Percentiles rank a stretch among this genome's conserved stretches.
Evolutionary conservation across 2,113 vertebrate species (phyloP).

Genomic region (Anthoscopus minutus): DNA sequence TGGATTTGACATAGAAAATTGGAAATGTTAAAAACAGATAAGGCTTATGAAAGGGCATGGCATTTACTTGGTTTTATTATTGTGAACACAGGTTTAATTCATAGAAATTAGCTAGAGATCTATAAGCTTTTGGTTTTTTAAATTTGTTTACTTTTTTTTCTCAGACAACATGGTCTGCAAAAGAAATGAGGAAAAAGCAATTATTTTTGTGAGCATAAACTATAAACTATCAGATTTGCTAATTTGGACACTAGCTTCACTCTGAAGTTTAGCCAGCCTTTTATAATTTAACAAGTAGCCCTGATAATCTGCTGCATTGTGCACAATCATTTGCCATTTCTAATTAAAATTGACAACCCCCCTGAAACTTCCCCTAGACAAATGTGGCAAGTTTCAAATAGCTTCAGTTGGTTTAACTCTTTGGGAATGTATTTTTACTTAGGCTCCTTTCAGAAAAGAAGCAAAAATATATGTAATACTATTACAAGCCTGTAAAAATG

Average conservation of each 20-base stretch:
- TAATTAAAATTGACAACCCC: conserved; percentile 60
- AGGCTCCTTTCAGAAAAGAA: not conserved
- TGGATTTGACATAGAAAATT: conserved; percentile 6
- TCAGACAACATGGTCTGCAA: not conserved
- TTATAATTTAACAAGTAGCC: conserved; percentile 54
- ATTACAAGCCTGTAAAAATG: not conserved
- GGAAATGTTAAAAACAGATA: conserved; percentile 2
- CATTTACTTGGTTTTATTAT: not conserved
- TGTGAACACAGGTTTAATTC: not conserved
- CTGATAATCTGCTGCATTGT: conserved; percentile 51
- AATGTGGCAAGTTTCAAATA: conserved; percentile 4
- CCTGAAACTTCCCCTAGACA: conserved; percentile 21
- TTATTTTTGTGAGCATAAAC: conserved; percentile 26
- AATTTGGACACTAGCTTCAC: conserved; percentile 42
- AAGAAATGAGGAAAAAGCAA: conserved; percentile 12
- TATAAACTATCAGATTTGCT: conserved; percentile 45
- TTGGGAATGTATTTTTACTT: not conserved
- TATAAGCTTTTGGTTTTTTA: not conserved
- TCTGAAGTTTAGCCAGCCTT: conserved; percentile 45
- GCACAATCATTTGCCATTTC: conserved; percentile 45
- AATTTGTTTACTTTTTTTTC: too few relatives aligned
- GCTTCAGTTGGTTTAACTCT: conserved; percentile 19
- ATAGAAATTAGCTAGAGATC: not conserved
- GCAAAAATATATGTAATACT: not conserved
- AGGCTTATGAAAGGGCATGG: not conserved